Evolutionary conservation across 2,113 vertebrate genomes (phyloP), one percentile per base, ranked within the genome.

Genomic region (Onychostruthus taczanowskii): DNA sequence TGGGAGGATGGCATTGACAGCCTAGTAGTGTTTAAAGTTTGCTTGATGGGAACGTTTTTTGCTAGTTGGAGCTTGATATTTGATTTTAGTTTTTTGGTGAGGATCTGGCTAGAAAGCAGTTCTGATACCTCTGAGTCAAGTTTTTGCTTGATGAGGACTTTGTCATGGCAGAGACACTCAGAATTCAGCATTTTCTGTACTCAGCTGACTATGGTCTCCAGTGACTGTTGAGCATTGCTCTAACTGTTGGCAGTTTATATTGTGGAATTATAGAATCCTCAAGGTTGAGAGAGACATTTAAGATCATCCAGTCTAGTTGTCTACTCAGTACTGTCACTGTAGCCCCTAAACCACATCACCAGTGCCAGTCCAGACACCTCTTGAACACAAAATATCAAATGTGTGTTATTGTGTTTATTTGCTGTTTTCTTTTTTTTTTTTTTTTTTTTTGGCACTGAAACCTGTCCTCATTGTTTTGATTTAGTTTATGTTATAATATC

Each of bases 401-500:
- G 6, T 59, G 11, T 6, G 3, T 68, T 2, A 2, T 4, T 59
- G 37, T 49, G 26, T 59, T 77, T 74, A 35, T 62, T 79, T 84
- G 24, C 44, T 28, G 8, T 46, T 73, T 67, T 58, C 21, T 68
- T 0, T 41, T 41, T 41, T 41, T 41, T 41, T 10, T 41, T 41
- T 37, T 37, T 11, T 6, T 59, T 93, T 30, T 78, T 82, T 76
- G 56, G 70, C 10, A 47, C 81, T 84, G 56, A 87, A 82, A 66
- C 53, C 76, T 72, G 18, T 89, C 46, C 90, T 31, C 67, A 2
- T 75, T 90, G 55, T 84, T 55, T 89, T 96, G 91, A 80, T 95
- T 80, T 95, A 99, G 99, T 99, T 35, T 99, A 99, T 92, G 91
- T 98, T 90, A 98, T 99, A 64, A 99, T 99, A 94, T 97, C 88